A percentile compares a stretch with the other conserved stretches of the same genome.
Conservation (phyloP, 2,888 invertebrate species). For the Tholera decimalis region DNA sequence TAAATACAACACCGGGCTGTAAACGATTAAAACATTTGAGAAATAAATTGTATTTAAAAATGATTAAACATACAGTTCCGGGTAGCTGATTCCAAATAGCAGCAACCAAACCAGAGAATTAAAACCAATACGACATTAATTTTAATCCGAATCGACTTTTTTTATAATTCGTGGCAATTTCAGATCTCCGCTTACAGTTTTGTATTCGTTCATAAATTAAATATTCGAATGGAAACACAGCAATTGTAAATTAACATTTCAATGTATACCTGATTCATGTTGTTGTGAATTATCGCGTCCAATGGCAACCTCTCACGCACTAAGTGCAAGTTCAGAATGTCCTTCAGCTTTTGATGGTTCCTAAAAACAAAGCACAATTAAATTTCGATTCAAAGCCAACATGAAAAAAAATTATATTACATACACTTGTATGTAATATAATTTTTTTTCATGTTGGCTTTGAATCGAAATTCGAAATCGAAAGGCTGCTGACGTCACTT, state of each 20-base stretch:
- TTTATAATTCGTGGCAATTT: constrained; percentile 59
- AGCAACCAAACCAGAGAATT: constrained; percentile 79
- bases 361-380: constrained; percentile 71
- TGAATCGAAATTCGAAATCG: too few relatives aligned
- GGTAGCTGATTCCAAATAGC: constrained; percentile 84
- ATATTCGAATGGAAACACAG: constrained; percentile 44
- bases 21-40: constrained; percentile 59
- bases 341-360: constrained; percentile 93
- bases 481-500: too few relatives aligned
- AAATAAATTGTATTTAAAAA: constrained; percentile 72
- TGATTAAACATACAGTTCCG: constrained; percentile 84
- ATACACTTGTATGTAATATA: too few relatives aligned
- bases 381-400: constrained; percentile 2
- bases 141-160: constrained; percentile 68
- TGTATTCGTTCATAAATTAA: constrained; percentile 61
- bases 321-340: constrained; percentile 96
- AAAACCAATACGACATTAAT: constrained; percentile 75
- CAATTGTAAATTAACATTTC: constrained; percentile 43
- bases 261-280: constrained; percentile 92
- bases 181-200: constrained; percentile 53
- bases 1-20: constrained; percentile 56
- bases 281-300: constrained; percentile 94
- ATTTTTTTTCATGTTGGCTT: too few relatives aligned
- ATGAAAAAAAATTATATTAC: too few relatives aligned
- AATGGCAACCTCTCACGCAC: constrained; percentile 94